Conservation (phyloP, 2,113 vertebrate species). For the Scophthalmus maximus region DNA sequence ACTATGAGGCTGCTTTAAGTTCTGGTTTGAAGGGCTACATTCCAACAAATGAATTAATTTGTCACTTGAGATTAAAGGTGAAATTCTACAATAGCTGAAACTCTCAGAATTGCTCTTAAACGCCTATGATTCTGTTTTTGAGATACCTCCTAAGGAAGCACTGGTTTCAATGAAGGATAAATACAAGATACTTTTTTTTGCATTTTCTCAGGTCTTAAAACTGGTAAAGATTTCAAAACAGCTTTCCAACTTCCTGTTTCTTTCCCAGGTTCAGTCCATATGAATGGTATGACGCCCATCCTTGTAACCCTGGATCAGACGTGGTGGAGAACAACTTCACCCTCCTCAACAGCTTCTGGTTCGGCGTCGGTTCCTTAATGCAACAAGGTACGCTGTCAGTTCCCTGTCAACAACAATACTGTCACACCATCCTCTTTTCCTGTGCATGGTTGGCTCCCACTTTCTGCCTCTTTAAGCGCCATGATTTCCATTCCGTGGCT, state of each 20-base stretch:
- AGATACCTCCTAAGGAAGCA: background rate
- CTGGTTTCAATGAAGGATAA: background rate
- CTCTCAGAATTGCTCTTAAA: constrained; percentile 15
- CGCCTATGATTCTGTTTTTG: background rate
- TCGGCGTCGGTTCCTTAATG: constrained; percentile 97
- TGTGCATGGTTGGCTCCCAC: constrained; percentile 28
- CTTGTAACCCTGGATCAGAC: constrained; percentile 95
- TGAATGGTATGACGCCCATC: constrained; percentile 97
- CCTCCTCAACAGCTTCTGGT: constrained; percentile 99
- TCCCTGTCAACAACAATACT: constrained; percentile 58
- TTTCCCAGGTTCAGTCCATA: constrained; percentile 94
- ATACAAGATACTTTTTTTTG: background rate
- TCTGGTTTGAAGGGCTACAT: background rate
- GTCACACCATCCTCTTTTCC: constrained; percentile 17
- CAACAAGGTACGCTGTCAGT: constrained; percentile 90
- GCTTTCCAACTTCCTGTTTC: constrained; percentile 24
- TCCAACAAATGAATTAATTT: background rate
- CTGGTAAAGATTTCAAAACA: background rate
- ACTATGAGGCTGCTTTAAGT: constrained; percentile 9
- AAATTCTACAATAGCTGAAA: constrained; percentile 19
- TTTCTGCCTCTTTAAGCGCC: constrained; percentile 61
- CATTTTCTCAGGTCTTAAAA: background rate
- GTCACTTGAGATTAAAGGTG: constrained; percentile 7
- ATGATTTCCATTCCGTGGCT: constrained; percentile 67
- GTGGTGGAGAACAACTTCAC: constrained; percentile 99